Conservation (phyloP, 1,140 invertebrate genomes). For the Sitodiplosis mosellana region DNA sequence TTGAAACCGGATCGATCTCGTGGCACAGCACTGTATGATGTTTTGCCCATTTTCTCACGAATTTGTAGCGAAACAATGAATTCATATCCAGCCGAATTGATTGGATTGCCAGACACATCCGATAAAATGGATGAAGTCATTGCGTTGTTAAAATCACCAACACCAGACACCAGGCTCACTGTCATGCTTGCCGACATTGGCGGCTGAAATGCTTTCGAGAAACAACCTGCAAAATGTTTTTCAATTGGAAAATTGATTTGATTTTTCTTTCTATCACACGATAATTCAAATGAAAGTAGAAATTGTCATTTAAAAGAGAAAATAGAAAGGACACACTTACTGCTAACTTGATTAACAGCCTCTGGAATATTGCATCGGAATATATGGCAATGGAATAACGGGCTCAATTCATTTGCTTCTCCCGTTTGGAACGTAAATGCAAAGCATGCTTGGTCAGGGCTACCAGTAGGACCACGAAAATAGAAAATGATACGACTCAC, state of each 20-base stretch:
- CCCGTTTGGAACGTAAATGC: constrained; percentile 93
- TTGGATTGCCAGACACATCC: constrained; percentile 26
- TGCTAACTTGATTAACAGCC: constrained; percentile 64
- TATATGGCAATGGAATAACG: constrained; percentile 91
- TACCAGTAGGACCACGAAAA: constrained; percentile 71
- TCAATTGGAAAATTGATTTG: constrained; percentile 27
- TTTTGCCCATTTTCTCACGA: constrained; percentile 19
- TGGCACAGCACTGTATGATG: constrained; percentile 44
- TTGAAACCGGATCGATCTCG: constrained; percentile 86
- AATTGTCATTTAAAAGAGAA: background rate
- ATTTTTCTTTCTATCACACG: too few relatives aligned
- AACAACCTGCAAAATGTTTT: constrained; percentile 56
- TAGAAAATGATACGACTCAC: constrained; percentile 91
- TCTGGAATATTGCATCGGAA: constrained; percentile 94
- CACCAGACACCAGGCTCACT: constrained; percentile 32
- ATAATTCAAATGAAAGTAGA: too few relatives aligned
- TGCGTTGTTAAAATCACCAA: constrained; percentile 9
- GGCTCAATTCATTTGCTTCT: constrained; percentile 57
- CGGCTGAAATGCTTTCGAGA: constrained; percentile 73
- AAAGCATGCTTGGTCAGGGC: constrained; percentile 76
- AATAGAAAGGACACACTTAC: constrained; percentile 20
- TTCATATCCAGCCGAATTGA: constrained; percentile 22
- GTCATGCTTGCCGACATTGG: constrained; percentile 58
- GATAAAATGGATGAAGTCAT: constrained; percentile 23
- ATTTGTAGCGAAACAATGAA: constrained; percentile 46